These are phyloP conservation scores for Parazoanthus darwini DNA, from an alignment of 92 coral and sea anemone species.

Conservation along the genomic window DNA sequence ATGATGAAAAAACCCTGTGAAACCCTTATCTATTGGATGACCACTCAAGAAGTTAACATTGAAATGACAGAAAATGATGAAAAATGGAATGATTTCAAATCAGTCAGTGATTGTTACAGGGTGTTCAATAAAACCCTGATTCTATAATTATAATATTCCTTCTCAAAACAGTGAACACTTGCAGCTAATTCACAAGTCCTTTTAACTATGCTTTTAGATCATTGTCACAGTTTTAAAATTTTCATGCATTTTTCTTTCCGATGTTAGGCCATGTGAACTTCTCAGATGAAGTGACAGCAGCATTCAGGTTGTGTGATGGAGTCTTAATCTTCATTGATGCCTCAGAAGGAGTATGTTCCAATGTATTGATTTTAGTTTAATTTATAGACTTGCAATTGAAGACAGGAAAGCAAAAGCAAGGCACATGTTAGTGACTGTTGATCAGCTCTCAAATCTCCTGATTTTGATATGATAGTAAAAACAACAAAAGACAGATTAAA, in stretches of 20 bases:
- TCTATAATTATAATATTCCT: no score
- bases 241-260: background rate
- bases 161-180: background rate
- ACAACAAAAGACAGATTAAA: no score
- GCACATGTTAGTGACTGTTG: no score
- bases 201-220: background rate
- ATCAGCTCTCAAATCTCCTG: no score
- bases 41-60: no score
- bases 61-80: no score
- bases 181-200: background rate
- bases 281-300: constrained; percentile 99
- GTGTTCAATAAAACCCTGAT: background rate
- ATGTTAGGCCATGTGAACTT: constrained; percentile 92
- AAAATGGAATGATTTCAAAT: background rate
- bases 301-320: constrained; percentile 93
- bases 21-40: no score
- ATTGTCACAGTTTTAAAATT: background rate
- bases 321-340: constrained; percentile 98
- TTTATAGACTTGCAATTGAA: background rate
- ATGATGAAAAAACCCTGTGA: background rate
- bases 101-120: background rate
- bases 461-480: no score
- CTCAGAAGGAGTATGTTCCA: constrained; percentile 88
- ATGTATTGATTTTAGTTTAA: background rate
- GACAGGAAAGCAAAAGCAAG: background rate